These are phyloP conservation scores for Rallus limicola DNA, from an alignment of 2,113 vertebrate genomes.

Conservation along the genomic window DNA sequence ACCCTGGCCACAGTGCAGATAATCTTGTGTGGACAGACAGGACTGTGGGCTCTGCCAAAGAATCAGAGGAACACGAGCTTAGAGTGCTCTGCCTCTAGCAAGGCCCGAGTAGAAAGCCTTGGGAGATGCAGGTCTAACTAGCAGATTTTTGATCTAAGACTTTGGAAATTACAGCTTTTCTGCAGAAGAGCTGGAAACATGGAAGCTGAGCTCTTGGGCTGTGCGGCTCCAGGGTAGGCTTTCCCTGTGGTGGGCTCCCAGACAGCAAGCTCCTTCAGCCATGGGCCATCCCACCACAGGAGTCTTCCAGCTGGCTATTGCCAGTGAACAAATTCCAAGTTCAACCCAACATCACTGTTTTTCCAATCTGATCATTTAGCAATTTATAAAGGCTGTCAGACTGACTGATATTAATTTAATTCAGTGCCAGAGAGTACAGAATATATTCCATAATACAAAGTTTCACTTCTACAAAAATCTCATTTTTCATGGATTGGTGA, in stretches of 20 bases:
- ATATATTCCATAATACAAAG: not conserved
- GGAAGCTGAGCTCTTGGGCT: not conserved
- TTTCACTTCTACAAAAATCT: not conserved
- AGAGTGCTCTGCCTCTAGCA: not conserved
- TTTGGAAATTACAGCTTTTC: not conserved
- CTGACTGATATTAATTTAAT: not conserved
- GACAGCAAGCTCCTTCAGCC: not conserved
- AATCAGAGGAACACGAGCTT: not conserved
- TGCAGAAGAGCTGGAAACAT: not conserved
- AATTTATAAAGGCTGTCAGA: not conserved
- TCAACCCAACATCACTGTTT: not conserved
- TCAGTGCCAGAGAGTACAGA: not conserved
- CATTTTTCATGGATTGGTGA: not conserved
- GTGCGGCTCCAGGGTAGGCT: not conserved
- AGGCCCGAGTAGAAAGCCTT: not conserved
- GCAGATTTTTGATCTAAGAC: not conserved
- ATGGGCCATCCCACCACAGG: not conserved
- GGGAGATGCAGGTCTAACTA: not conserved
- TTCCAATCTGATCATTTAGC: not conserved
- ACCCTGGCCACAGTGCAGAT: too few relatives aligned
- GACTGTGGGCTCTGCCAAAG: not conserved
- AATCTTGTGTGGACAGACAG: too few relatives aligned
- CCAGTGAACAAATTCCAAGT: not conserved
- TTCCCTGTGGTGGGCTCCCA: not conserved
- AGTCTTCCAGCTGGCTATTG: not conserved